Conservation (phyloP, 2,113 vertebrate genomes). For the Callaeas wilsoni region DNA sequence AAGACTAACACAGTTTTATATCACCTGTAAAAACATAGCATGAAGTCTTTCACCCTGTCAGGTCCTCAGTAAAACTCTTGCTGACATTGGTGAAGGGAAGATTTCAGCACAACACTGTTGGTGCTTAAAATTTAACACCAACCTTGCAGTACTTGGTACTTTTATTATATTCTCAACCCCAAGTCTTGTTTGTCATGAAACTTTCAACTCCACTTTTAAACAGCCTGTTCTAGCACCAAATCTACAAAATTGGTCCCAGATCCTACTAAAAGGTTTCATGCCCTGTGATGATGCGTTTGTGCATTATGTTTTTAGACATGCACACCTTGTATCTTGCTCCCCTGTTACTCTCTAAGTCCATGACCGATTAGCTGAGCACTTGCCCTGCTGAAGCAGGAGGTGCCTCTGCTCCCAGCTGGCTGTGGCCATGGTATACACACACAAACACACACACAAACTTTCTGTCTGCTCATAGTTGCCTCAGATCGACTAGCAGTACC, state of each 20-base stretch:
- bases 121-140: neutral
- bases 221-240: neutral
- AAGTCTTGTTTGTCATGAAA: neutral
- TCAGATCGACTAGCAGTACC: neutral
- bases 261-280: neutral
- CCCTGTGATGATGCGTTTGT: rapidly evolving
- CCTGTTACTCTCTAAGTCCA: neutral
- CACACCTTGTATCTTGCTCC: neutral
- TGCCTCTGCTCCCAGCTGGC: neutral
- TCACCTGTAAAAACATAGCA: neutral
- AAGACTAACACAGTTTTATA: neutral
- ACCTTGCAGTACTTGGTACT: neutral
- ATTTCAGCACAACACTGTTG: neutral
- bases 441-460: no score
- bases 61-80: neutral
- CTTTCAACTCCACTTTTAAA: neutral
- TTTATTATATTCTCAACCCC: neutral
- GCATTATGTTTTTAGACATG: neutral
- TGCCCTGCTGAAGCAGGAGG: neutral
- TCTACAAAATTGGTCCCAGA: neutral
- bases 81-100: neutral
- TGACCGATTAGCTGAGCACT: neutral
- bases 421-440: neutral
- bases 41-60: neutral
- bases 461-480: neutral